phyloP scores from a whole-genome alignment of 2,888 invertebrate genomes.

The Bellardia pandia region DNA sequence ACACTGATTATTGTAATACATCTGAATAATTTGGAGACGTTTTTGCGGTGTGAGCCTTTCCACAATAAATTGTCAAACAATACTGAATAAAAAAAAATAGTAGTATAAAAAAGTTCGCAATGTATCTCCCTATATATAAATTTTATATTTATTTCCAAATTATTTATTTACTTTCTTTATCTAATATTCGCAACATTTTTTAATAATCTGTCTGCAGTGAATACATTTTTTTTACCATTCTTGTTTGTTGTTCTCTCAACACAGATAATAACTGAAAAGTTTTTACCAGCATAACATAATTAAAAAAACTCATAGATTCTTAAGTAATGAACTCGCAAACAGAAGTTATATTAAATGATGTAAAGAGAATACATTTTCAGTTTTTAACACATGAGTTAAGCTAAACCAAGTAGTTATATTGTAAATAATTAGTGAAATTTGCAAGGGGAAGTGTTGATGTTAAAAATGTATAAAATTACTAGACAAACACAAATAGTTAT shows the following conservation, averaged over 20 bases:
- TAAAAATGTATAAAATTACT: too few relatives aligned
- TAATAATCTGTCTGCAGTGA: slow-evolving; percentile 53
- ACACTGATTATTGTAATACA: too few relatives aligned
- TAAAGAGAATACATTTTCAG: neutral
- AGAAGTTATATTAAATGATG: slow-evolving; percentile 23
- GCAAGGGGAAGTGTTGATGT: too few relatives aligned
- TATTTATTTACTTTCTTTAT: neutral
- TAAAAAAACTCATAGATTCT: slow-evolving; percentile 7
- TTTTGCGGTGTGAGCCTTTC: too few relatives aligned
- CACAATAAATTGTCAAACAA: too few relatives aligned
- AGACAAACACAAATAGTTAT: too few relatives aligned
- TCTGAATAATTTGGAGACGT: too few relatives aligned
- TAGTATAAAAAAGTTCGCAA: too few relatives aligned
- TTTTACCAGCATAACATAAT: slow-evolving; percentile 48
- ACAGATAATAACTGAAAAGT: slow-evolving; percentile 36
- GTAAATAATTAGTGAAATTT: too few relatives aligned
- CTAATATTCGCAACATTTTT: slow-evolving; percentile 16
- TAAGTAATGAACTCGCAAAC: slow-evolving; percentile 23
- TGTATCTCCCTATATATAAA: too few relatives aligned
- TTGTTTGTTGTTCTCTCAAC: neutral
- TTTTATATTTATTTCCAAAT: neutral
- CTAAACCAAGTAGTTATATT: too few relatives aligned
- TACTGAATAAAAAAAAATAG: too few relatives aligned
- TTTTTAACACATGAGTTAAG: neutral
- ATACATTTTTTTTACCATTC: neutral